These are phyloP conservation scores for Zoanthus gigantus DNA, from an alignment of 92 coral and sea anemone species.

Conservation along the genomic window DNA sequence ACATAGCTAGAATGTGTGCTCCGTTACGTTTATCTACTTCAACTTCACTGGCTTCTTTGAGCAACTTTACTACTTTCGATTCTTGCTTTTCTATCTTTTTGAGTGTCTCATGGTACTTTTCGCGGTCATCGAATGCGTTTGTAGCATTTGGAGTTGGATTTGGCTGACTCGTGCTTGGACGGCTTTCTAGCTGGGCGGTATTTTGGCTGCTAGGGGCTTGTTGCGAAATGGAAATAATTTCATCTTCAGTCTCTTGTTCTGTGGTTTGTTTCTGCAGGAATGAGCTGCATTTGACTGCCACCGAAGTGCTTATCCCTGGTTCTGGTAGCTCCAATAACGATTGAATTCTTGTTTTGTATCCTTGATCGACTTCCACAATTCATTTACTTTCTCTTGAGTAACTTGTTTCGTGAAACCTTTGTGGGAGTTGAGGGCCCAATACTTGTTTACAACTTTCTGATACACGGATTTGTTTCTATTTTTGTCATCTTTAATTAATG, in stretches of 20 bases:
- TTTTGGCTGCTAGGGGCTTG: slow-evolving; percentile 19
- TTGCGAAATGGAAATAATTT: slow-evolving; percentile 15
- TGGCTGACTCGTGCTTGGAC: slow-evolving; percentile 23
- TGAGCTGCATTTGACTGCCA: slow-evolving; percentile 15
- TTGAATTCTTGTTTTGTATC: slow-evolving; percentile 19
- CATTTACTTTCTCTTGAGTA: slow-evolving; percentile 23
- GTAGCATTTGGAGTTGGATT: not conserved
- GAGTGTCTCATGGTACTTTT: not conserved
- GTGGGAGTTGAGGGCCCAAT: slow-evolving; percentile 28
- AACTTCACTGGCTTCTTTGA: slow-evolving; percentile 40
- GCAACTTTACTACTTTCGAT: slow-evolving; percentile 18
- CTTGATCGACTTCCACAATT: slow-evolving; percentile 22
- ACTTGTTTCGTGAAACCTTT: slow-evolving; percentile 34
- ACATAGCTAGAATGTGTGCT: not conserved
- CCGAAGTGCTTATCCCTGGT: slow-evolving; percentile 17
- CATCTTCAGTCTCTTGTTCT: slow-evolving; percentile 12
- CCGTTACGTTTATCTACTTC: slow-evolving; percentile 14
- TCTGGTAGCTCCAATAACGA: slow-evolving; percentile 29
- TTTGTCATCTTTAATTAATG: slow-evolving; percentile 27
- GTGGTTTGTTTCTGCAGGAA: slow-evolving; percentile 11
- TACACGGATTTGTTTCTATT: slow-evolving; percentile 21
- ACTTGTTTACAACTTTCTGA: slow-evolving; percentile 15
- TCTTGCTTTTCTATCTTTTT: slow-evolving; percentile 14
- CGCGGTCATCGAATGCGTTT: not conserved
- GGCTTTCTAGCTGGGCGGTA: slow-evolving; percentile 8